These are phyloP conservation scores for Melanerpes aurifrons DNA, from an alignment of 2,113 vertebrate genomes.

Conservation along the genomic window DNA sequence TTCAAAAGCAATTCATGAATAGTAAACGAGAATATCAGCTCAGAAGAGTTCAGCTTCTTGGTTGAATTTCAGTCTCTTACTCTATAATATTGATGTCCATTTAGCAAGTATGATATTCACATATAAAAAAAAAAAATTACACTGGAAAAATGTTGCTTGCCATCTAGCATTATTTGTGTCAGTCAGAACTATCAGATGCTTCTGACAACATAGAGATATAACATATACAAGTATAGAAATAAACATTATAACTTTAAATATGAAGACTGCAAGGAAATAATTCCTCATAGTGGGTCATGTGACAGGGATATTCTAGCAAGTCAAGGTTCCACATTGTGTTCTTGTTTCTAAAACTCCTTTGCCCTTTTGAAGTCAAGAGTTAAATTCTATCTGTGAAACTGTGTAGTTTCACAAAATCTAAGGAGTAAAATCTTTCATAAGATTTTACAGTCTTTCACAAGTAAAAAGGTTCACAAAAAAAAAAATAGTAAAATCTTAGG, in stretches of 20 bases:
- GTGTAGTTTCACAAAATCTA: too few relatives aligned
- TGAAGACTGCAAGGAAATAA: background rate
- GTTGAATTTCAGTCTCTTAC: background rate
- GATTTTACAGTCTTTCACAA: too few relatives aligned
- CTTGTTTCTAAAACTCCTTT: background rate
- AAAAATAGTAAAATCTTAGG: background rate
- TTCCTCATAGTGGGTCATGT: background rate
- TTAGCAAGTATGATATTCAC: background rate
- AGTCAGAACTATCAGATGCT: background rate
- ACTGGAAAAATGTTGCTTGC: background rate
- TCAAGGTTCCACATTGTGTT: background rate
- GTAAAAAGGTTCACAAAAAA: too few relatives aligned
- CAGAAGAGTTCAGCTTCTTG: background rate
- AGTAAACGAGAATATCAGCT: background rate
- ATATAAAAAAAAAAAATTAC: background rate
- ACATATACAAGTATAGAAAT: background rate
- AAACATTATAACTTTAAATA: background rate
- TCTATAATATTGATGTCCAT: background rate
- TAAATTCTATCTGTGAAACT: background rate
- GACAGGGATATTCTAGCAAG: background rate
- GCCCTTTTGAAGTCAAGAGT: background rate
- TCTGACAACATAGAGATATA: background rate
- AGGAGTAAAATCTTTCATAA: too few relatives aligned
- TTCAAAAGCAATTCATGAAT: background rate
- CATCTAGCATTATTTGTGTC: background rate